phyloP scores from a whole-genome alignment of 1,140 invertebrate species.

The Drosophila ananassae region DNA sequence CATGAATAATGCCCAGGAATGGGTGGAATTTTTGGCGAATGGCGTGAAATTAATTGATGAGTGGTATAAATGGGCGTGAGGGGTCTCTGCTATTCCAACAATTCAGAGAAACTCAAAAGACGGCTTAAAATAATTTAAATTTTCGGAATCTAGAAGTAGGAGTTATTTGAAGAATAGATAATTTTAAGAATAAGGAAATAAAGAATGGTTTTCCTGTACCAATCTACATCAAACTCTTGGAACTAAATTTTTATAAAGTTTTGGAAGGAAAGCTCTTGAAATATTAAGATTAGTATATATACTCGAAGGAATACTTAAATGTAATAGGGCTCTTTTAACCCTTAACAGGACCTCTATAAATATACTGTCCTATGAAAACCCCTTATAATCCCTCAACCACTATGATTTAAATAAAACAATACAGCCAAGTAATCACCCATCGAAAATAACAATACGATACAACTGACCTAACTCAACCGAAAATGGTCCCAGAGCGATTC shows the following conservation, averaged over 20 bases:
- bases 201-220: no score
- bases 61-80: conserved; percentile 21
- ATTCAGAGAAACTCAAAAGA: neutral
- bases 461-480: conserved; percentile 53
- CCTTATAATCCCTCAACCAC: neutral
- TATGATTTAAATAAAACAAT: neutral
- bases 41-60: conserved; percentile 66
- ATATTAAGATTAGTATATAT: no score
- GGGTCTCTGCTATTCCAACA: conserved; percentile 6
- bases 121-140: neutral
- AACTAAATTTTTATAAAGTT: no score
- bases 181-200: no score
- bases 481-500: conserved; percentile 13
- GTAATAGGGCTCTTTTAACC: no score
- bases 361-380: no score
- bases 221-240: no score
- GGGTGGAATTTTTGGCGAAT: conserved; percentile 44
- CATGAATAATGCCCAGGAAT: conserved; percentile 50
- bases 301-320: no score
- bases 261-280: no score
- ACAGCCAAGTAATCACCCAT: conserved; percentile 19
- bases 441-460: conserved; percentile 5
- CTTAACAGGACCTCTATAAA: no score
- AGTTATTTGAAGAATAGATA: neutral
- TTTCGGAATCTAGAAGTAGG: neutral